A percentile compares a stretch with the other conserved stretches of the same genome.
These are phyloP conservation scores for Erythrocercus mccallii DNA, from an alignment of 2,113 vertebrate genomes.

Conservation along the genomic window DNA sequence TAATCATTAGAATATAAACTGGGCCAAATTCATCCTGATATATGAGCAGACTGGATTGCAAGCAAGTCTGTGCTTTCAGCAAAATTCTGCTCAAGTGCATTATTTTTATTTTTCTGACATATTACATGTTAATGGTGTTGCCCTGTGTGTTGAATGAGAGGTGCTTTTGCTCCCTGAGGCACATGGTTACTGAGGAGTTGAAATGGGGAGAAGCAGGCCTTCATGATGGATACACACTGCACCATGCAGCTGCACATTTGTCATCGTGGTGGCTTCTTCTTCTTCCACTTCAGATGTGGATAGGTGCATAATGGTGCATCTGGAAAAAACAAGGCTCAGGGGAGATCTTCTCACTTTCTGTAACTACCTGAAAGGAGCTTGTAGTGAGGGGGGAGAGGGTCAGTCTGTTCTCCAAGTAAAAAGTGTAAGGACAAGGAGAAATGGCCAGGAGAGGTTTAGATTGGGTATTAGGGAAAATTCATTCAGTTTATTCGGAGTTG, in stretches of 20 bases:
- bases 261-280: not conserved
- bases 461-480: not conserved
- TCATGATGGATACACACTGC: not conserved
- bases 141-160: not conserved
- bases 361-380: not conserved
- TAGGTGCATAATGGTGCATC: not conserved
- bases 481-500: not conserved
- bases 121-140: not conserved
- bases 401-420: not conserved
- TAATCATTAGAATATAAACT: conserved; percentile 40
- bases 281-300: not conserved
- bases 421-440: not conserved
- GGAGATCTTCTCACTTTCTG: not conserved
- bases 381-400: not conserved
- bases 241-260: fast-evolving
- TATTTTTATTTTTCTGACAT: not conserved
- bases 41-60: not conserved
- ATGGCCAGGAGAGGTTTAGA: not conserved
- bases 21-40: conserved; percentile 14
- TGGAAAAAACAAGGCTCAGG: fast-evolving
- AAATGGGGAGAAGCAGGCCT: not conserved
- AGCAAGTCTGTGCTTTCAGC: not conserved
- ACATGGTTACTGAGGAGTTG: fast-evolving
- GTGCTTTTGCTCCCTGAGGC: not conserved
- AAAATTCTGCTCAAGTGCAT: not conserved